A percentile compares a stretch with the other conserved stretches of the same genome.
Evolutionary conservation across 2,888 invertebrate species (phyloP).

Genomic region (Notodonta dromedarius): DNA sequence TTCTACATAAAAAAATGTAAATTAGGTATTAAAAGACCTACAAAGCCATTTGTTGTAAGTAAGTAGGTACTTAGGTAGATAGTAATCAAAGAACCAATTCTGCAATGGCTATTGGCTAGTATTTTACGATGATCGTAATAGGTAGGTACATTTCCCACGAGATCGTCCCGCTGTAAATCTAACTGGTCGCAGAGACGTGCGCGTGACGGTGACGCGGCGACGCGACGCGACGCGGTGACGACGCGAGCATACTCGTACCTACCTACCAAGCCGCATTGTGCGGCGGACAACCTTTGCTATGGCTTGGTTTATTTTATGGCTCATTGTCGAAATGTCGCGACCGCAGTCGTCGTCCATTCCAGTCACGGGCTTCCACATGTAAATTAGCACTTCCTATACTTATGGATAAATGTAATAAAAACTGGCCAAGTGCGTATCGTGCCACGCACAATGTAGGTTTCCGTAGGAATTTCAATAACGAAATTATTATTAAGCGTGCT

Average conservation of each 20-base stretch:
- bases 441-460: too few species aligned
- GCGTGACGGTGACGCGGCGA: too few species aligned
- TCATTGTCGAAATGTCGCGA: not conserved
- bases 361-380: conserved; percentile 5
- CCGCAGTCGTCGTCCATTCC: not conserved
- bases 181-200: not conserved
- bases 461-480: too few species aligned
- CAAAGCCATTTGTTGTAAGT: not conserved
- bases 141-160: not conserved
- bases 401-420: not conserved
- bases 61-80: too few species aligned
- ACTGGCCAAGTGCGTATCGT: too few species aligned
- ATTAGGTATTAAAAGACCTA: not conserved
- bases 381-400: conserved; percentile 1
- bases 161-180: not conserved
- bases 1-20: not conserved
- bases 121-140: not conserved
- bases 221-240: too few species aligned
- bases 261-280: not conserved
- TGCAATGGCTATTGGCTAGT: too few species aligned
- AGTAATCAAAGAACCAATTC: too few species aligned
- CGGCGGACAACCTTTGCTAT: not conserved
- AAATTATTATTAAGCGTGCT: too few species aligned
- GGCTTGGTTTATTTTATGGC: conserved; percentile 1
- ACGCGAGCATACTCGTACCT: too few species aligned